Evolutionary conservation across 2,113 vertebrate species (phyloP), one percentile per base, ranked within the genome.

Genomic region (Heteronetta atricapilla): DNA sequence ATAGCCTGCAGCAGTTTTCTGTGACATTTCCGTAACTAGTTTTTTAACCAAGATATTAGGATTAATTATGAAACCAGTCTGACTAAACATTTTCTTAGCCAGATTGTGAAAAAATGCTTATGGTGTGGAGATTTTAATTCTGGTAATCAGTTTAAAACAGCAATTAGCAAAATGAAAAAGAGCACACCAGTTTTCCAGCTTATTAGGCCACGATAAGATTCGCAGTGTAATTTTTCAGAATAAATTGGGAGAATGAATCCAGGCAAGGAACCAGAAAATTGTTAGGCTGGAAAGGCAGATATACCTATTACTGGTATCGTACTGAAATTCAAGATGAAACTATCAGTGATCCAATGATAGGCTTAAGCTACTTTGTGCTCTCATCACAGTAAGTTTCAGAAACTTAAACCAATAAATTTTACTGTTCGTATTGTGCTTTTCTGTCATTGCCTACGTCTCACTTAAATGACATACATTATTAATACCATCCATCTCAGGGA

Each of bases 1-100:
- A 81, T 88, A 70, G 67, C 85, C 76, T 95, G 82, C 80, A 83
- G 78, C 29, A 70, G 31, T 64, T 84, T 83, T 93, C 11, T n/a
- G 36, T 94, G 77, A 86, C 58, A 13, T 94, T 94, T 91, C 90
- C 93, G 92, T 69, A 21, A 52, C 21, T 85, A 73, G 18, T 80
- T 94, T 96, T 96, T 83, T 29, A 50, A 21, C 34, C 46, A 76
- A 90, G 90, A 92, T 67, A 64, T 52, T 77, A 80, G 88, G 79
- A 95, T 83, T 92, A 93, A 93, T 92, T 88, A 88, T 29, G 36
- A 69, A 92, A 82, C 29, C n/a, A 81, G 66, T 91, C 88, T 96
- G 87, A 94, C 38, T 78, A 36, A 73, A 59, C 70, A 33, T 50
- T 87, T 88, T 73, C 23, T 5, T 76, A 56, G 26, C 25, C 36